Base-by-base conservation (phyloP, 1,140 invertebrate genomes). In the Druon quercuslanigerum region DNA sequence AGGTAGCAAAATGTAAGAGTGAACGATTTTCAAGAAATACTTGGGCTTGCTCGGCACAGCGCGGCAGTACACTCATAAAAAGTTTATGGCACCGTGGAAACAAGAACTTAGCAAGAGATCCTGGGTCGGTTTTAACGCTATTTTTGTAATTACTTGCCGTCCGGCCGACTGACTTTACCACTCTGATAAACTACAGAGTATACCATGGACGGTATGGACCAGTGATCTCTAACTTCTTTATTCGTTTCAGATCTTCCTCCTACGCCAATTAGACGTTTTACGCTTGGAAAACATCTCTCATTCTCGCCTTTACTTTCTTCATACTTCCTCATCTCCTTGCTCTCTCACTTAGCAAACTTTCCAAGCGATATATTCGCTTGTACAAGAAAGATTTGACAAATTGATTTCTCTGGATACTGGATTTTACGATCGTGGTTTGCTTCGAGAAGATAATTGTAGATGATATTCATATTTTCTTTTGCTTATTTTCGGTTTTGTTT, bases 11-110 rank as follows among this genome's bases (percentile, higher is more conserved):
- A 66, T 66, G 14, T 66, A 40, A n/a, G 25, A 40, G 14, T 40
- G 33, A 66, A 40, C 13, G 25, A 66, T 74, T 74, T 74, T 74
- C 73, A 50, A 54, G 73, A 74, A 74, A 66, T 74, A 60, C 50
- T 60, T 66, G 40, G 25, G n/a, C 25, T 40, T 33, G 20, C 60
- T 66, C 40, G 40, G 40, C 8, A 11, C 40, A 11, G 40, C 40
- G 40, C 20, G 19, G 60, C 60, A 9, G 25, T 66, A 14, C 13
- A 33, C 60, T 66, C 60, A 66, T 66, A 74, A 74, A 74, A 74
- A 60, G 16, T 74, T 74, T 74, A 74, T 46, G 73, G 73, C 33
- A 46, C 52, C 40, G 33, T 54, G 73, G 50, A 46, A 66, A 66
- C 13, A 66, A 66, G 60, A 40, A 66, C 60, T 33, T 40, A 66